Evolutionary conservation across 2,113 vertebrate species (phyloP).

Genomic region (Collichthys lucidus): DNA sequence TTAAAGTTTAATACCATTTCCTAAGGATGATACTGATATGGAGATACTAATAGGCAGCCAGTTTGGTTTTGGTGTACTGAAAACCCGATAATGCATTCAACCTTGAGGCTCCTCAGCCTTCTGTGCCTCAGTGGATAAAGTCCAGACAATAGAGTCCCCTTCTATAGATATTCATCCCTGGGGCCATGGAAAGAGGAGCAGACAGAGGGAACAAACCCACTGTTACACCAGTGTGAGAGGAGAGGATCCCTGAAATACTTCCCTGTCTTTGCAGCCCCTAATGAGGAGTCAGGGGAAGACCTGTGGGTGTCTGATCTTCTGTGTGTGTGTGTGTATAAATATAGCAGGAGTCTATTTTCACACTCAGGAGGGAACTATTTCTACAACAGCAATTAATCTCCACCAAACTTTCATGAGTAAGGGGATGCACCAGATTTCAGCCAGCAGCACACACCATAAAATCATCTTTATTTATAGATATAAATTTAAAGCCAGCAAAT

Average conservation of each 20-base stretch:
- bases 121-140: slow-evolving; percentile 49
- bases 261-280: slow-evolving; percentile 46
- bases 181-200: slow-evolving; percentile 47
- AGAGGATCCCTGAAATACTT: slow-evolving; percentile 56
- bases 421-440: not conserved
- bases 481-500: not conserved
- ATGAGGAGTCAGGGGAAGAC: slow-evolving; percentile 73
- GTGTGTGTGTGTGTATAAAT: slow-evolving; percentile 5
- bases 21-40: slow-evolving; percentile 39
- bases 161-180: slow-evolving; percentile 69
- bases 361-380: slow-evolving; percentile 38
- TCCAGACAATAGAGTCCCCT: slow-evolving; percentile 58
- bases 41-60: slow-evolving; percentile 14
- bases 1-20: slow-evolving; percentile 54
- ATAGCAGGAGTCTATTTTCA: slow-evolving; percentile 52
- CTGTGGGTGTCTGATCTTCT: slow-evolving; percentile 30
- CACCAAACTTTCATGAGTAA: slow-evolving; percentile 23
- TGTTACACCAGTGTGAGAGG: slow-evolving; percentile 28
- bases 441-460: not conserved
- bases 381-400: slow-evolving; percentile 46
- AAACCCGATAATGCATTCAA: slow-evolving; percentile 62
- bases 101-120: slow-evolving; percentile 47
- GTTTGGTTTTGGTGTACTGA: slow-evolving; percentile 15
- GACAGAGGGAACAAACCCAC: slow-evolving; percentile 24
- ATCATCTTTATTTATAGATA: slow-evolving; percentile 20